Conservation (phyloP, 2,888 invertebrate genomes). For the Hyposoter didymator region DNA sequence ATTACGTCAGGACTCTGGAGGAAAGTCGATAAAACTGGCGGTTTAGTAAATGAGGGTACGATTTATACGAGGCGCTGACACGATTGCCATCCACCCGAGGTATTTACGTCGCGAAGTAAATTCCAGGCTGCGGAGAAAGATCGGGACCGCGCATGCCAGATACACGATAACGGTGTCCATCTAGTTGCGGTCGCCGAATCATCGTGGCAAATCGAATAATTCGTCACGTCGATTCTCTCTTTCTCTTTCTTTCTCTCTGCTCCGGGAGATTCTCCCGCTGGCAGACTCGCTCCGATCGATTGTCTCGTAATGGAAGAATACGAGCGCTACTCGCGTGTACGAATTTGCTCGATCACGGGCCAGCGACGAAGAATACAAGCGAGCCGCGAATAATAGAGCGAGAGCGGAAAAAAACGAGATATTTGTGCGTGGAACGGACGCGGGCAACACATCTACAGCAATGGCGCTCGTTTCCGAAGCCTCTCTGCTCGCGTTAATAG, state of each 20-base stretch:
- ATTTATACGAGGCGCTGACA: conserved; percentile 42
- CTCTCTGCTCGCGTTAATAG: conserved; percentile 56
- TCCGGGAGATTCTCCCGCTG: conserved; percentile 29
- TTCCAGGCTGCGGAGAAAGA: conserved; percentile 30
- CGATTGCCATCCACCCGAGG: conserved; percentile 15
- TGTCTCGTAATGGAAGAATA: conserved; percentile 23
- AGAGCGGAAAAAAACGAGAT: neutral
- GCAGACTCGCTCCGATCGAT: conserved; percentile 44
- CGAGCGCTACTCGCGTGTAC: neutral
- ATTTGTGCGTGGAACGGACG: conserved; percentile 10
- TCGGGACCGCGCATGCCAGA: conserved; percentile 59
- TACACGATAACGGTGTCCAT: conserved; percentile 78
- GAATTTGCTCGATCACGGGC: conserved; percentile 44
- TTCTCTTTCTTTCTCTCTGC: conserved; percentile 14
- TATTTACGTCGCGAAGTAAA: conserved; percentile 44
- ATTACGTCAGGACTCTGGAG: conserved; percentile 2
- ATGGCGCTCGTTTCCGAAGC: conserved; percentile 43
- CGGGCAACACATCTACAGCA: conserved; percentile 1
- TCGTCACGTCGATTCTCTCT: conserved; percentile 58
- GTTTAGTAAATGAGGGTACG: conserved; percentile 27
- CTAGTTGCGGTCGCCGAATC: conserved; percentile 76
- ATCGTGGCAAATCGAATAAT: conserved; percentile 75
- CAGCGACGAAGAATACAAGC: neutral
- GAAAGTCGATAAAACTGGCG: conserved; percentile 14
- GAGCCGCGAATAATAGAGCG: neutral